A percentile compares a stretch with the other conserved stretches of the same genome.
phyloP scores from a whole-genome alignment of 2,888 invertebrate genomes.

The Brassicogethes aeneus region DNA sequence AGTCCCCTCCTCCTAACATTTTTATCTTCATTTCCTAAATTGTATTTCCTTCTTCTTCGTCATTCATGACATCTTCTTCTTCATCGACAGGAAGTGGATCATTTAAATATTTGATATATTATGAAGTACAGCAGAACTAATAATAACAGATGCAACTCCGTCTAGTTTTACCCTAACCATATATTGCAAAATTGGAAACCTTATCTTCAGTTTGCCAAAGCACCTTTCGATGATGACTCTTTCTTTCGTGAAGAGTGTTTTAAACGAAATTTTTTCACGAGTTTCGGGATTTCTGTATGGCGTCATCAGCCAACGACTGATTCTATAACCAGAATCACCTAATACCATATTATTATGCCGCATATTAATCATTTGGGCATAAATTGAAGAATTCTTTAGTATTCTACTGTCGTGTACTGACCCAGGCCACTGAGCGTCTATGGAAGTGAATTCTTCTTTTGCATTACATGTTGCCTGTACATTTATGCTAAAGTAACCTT shows the following conservation, averaged over 20 bases:
- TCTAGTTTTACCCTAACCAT: slow-evolving; percentile 6
- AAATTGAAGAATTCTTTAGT: no score
- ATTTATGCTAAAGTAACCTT: slow-evolving; percentile 9
- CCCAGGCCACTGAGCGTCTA: slow-evolving; percentile 9
- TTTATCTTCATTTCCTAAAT: no score
- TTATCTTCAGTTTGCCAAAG: no score
- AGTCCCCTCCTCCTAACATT: no score
- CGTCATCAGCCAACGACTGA: slow-evolving; percentile 4
- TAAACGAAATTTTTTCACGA: slow-evolving; percentile 4
- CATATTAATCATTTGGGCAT: slow-evolving; percentile 8
- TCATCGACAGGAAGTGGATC: slow-evolving; percentile 3
- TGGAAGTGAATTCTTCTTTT: slow-evolving; percentile 8
- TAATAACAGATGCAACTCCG: slow-evolving; percentile 8
- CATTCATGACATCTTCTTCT: slow-evolving; percentile 4
- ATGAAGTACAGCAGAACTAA: slow-evolving; percentile 8
- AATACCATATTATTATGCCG: slow-evolving; percentile 5
- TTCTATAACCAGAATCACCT: slow-evolving; percentile 7
- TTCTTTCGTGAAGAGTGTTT: slow-evolving; percentile 5
- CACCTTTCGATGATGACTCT: no score
- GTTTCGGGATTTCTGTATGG: slow-evolving; percentile 7
- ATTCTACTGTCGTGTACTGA: slow-evolving; percentile 8
- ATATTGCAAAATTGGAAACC: no score
- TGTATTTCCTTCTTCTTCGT: slow-evolving; percentile 7
- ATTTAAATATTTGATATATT: slow-evolving; percentile 11
- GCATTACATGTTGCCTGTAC: slow-evolving; percentile 11